Conservation (phyloP, 2,888 invertebrate species). For the Rugalucina vietnamica region DNA sequence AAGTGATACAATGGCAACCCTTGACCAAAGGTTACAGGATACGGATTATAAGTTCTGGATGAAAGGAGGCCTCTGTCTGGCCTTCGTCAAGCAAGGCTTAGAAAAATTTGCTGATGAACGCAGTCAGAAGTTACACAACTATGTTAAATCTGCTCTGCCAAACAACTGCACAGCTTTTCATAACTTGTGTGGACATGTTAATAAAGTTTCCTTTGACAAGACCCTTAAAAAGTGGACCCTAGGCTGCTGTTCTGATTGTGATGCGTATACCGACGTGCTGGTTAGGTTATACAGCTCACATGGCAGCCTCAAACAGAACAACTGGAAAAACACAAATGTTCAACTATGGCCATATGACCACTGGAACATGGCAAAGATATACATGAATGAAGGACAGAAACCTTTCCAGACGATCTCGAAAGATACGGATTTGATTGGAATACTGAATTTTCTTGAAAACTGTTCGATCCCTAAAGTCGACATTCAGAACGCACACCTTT, state of each 20-base stretch:
- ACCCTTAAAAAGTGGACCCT: not conserved
- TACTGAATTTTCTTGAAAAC: not conserved
- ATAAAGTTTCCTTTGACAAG: not conserved
- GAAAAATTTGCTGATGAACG: not conserved
- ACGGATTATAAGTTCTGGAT: too few species aligned
- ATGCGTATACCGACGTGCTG: not conserved
- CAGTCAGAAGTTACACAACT: not conserved
- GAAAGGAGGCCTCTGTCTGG: too few species aligned
- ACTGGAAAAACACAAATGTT: not conserved
- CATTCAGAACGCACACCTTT: too few species aligned
- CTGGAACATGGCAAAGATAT: not conserved
- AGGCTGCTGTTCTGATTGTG: not conserved
- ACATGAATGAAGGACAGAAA: not conserved
- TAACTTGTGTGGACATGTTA: not conserved
- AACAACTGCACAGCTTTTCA: not conserved
- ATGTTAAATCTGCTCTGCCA: not conserved
- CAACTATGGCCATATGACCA: not conserved
- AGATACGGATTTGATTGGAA: not conserved
- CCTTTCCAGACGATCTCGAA: not conserved
- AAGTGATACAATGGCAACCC: too few species aligned
- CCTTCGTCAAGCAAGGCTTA: not conserved
- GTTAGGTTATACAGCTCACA: not conserved
- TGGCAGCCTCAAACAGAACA: not conserved
- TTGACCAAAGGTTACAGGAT: too few species aligned
- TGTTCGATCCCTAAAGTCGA: not conserved